Evolutionary conservation across 2,888 invertebrate genomes (phyloP).

Genomic region (Pilophorus perplexus): DNA sequence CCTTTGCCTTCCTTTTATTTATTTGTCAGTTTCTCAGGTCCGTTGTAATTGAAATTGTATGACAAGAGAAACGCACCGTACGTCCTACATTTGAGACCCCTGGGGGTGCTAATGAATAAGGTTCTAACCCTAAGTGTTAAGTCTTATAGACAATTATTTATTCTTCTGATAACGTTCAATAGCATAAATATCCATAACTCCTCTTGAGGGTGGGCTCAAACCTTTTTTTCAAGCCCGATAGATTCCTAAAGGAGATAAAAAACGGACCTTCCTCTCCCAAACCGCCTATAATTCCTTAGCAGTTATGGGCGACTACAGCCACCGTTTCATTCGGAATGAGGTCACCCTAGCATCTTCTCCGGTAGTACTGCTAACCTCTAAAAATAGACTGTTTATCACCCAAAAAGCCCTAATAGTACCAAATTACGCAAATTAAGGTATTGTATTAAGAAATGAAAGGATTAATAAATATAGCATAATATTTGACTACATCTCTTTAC

Average conservation of each 20-base stretch:
- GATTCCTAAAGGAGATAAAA: slow-evolving; percentile 26
- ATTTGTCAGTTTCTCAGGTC: slow-evolving; percentile 36
- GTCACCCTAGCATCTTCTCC: too few relatives aligned
- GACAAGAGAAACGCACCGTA: slow-evolving; percentile 31
- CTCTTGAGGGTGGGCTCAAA: background rate
- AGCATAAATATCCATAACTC: slow-evolving; percentile 33
- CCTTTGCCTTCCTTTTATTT: slow-evolving; percentile 28
- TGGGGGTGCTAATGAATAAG: slow-evolving; percentile 38
- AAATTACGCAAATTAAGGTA: too few relatives aligned
- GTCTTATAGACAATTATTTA: slow-evolving; percentile 32
- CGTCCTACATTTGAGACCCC: slow-evolving; percentile 32
- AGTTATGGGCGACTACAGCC: too few relatives aligned
- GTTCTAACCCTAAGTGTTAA: too few relatives aligned
- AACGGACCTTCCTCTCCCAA: slow-evolving; percentile 11
- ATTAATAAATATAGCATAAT: too few relatives aligned
- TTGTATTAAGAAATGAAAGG: too few relatives aligned
- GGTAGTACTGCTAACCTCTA: too few relatives aligned
- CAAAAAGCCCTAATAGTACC: too few relatives aligned
- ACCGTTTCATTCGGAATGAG: slow-evolving; percentile 19
- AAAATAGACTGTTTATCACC: too few relatives aligned
- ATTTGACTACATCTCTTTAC: too few relatives aligned
- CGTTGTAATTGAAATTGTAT: slow-evolving; percentile 36
- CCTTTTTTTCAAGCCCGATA: background rate
- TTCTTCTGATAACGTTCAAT: slow-evolving; percentile 31
- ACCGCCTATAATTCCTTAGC: background rate